phyloP scores from a whole-genome alignment of 2,888 invertebrate species.

The Galeopsomyia nigrocyanea region DNA sequence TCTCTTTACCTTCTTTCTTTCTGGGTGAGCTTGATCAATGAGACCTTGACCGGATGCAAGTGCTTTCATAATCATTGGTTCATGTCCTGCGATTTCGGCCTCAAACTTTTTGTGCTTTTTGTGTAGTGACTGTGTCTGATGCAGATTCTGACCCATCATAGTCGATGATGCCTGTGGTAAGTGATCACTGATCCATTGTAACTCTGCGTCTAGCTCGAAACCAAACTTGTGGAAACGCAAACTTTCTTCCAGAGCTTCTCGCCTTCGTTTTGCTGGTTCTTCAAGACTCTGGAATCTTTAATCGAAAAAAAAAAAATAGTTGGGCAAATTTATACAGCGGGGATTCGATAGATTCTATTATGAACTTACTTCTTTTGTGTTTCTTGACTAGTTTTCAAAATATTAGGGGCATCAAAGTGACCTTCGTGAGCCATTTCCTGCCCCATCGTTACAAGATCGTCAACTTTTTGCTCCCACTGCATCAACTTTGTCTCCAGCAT shows the following conservation, averaged over 20 bases:
- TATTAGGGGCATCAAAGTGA: constrained; percentile 93
- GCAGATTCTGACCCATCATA: constrained; percentile 85
- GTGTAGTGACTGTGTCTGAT: constrained; percentile 90
- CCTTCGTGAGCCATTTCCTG: constrained; percentile 93
- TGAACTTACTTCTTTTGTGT: constrained; percentile 75
- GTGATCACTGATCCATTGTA: constrained; percentile 96
- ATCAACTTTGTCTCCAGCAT: constrained; percentile 87
- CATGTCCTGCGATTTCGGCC: constrained; percentile 89
- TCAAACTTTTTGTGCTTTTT: constrained; percentile 96
- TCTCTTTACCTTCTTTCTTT: constrained; percentile 77
- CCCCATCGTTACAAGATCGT: constrained; percentile 83
- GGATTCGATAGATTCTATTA: not conserved
- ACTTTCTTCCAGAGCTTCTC: constrained; percentile 86
- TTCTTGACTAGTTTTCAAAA: constrained; percentile 82
- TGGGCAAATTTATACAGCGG: constrained; percentile 3
- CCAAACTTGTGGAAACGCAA: constrained; percentile 91
- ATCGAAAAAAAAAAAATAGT: constrained; percentile 27
- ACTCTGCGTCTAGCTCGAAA: constrained; percentile 91
- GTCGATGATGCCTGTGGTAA: constrained; percentile 83
- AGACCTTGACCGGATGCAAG: constrained; percentile 83
- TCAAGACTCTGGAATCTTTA: constrained; percentile 77
- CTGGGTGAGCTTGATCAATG: constrained; percentile 84
- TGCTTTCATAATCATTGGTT: constrained; percentile 87
- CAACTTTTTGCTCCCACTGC: constrained; percentile 86
- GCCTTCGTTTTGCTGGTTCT: constrained; percentile 79